Conservation (phyloP, 2,888 invertebrate genomes). For the Habrosyne pyritoides region DNA sequence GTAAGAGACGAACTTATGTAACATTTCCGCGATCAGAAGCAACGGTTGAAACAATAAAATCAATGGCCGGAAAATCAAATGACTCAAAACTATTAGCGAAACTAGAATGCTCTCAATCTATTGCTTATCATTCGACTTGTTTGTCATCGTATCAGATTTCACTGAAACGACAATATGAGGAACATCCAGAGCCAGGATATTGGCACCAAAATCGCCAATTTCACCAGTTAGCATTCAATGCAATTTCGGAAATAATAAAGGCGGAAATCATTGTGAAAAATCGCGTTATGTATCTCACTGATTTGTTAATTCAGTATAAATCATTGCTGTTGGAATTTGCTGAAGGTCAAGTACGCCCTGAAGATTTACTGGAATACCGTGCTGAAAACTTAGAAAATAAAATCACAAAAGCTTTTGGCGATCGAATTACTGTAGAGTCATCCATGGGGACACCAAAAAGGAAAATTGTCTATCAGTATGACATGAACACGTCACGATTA, state of each 20-base stretch:
- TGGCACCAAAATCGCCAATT: slow-evolving; percentile 21
- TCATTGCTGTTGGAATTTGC: slow-evolving; percentile 35
- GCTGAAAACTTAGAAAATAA: too few species aligned
- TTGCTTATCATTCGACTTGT: too few species aligned
- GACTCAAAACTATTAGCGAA: slow-evolving; percentile 6
- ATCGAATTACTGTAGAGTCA: slow-evolving; percentile 29
- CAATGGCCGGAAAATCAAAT: slow-evolving; percentile 8
- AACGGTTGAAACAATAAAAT: slow-evolving; percentile 6
- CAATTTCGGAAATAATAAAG: slow-evolving; percentile 18
- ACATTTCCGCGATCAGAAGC: slow-evolving; percentile 12
- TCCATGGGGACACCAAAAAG: slow-evolving; percentile 21
- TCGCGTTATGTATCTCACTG: slow-evolving; percentile 22
- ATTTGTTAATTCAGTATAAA: slow-evolving; percentile 20
- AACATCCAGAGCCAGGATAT: slow-evolving; percentile 16
- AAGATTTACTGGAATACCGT: slow-evolving; percentile 30
- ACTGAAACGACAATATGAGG: slow-evolving; percentile 12
- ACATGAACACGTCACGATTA: slow-evolving; percentile 32
- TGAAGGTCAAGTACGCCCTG: slow-evolving; percentile 25
- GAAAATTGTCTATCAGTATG: slow-evolving; percentile 34
- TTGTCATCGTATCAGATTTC: slow-evolving; percentile 12
- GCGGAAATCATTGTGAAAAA: slow-evolving; percentile 28
- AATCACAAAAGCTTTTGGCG: slow-evolving; percentile 30
- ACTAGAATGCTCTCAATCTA: too few species aligned
- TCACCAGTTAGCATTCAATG: slow-evolving; percentile 24
- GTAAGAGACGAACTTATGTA: slow-evolving; percentile 11